These are phyloP conservation scores for Channallabes apus DNA, from an alignment of 2,797 vertebrate species.

Conservation along the genomic window DNA sequence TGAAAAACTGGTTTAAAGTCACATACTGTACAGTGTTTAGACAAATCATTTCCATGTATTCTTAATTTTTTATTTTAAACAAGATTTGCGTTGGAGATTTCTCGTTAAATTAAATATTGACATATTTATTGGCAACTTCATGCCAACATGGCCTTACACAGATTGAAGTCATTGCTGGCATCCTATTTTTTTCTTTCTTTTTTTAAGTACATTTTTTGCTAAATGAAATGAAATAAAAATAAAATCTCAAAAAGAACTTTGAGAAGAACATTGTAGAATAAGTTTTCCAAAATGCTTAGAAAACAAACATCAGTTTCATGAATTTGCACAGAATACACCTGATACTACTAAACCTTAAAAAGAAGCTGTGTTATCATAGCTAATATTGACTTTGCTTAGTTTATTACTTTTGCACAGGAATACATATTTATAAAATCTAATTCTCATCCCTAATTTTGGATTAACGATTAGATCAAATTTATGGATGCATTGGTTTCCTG, in stretches of 20 bases:
- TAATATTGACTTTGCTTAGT: not conserved
- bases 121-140: not conserved
- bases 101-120: not conserved
- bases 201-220: not conserved
- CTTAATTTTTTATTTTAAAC: not conserved
- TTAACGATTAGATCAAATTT: not conserved
- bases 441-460: not conserved
- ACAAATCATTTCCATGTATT: not conserved
- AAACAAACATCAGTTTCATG: not conserved
- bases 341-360: not conserved
- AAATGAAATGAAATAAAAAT: not conserved
- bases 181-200: not conserved
- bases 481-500: not conserved
- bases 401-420: constrained; percentile 3
- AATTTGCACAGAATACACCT: too few relatives aligned
- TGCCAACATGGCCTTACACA: not conserved
- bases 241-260: not conserved
- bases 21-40: not conserved
- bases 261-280: not conserved
- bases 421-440: not conserved
- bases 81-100: not conserved
- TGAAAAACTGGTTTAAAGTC: constrained; percentile 26
- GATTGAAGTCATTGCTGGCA: not conserved
- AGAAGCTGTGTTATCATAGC: not conserved
- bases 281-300: not conserved